Conservation (phyloP, 1,140 invertebrate genomes). For the Lethrus apterus region DNA sequence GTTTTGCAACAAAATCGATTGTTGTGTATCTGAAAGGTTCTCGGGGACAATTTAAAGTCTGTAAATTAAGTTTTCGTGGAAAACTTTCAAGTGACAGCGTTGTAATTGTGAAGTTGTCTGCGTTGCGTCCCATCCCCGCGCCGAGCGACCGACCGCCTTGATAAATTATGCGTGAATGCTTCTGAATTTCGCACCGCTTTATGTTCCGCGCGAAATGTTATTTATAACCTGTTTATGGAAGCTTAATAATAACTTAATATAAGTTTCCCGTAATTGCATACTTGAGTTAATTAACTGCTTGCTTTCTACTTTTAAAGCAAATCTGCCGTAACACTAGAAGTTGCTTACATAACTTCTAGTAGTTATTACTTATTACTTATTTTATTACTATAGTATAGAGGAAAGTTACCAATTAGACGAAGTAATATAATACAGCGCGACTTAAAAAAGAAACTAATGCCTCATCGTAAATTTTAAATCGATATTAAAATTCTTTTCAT, state of each 20-base stretch:
- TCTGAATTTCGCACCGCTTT: conserved; percentile 4
- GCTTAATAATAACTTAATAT: conserved; percentile 11
- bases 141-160: neutral
- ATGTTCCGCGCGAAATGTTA: conserved; percentile 16
- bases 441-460: no score
- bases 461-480: neutral
- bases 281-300: no score
- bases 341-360: no score
- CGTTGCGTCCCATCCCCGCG: conserved; percentile 8
- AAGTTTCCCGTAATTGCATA: no score
- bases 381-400: no score
- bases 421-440: no score
- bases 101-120: conserved; percentile 23
- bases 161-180: conserved; percentile 19
- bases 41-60: conserved; percentile 22
- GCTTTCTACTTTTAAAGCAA: no score
- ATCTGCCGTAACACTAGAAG: no score
- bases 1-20: conserved; percentile 15
- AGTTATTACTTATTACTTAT: no score
- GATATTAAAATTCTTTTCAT: neutral
- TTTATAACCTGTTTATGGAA: conserved; percentile 13
- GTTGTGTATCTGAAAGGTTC: conserved; percentile 21
- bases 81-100: conserved; percentile 22
- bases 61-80: conserved; percentile 23
- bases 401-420: no score